Evolutionary conservation across 2,888 invertebrate genomes (phyloP).

Genomic region (Pandemis heparana): DNA sequence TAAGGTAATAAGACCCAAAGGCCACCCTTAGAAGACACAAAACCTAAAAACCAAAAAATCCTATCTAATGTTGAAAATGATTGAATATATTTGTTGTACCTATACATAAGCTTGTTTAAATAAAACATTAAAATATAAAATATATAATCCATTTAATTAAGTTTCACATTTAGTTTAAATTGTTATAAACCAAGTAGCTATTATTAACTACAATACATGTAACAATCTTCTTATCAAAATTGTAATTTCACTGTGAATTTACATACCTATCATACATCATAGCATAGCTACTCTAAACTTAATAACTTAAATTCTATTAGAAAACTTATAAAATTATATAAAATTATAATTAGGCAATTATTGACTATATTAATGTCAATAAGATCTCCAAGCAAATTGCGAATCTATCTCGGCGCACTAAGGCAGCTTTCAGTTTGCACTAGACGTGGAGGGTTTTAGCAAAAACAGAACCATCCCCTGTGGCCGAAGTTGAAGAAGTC

Average conservation of each 20-base stretch:
- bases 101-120: conserved; percentile 1
- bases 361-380: neutral
- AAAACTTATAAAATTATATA: conserved; percentile 27
- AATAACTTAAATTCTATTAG: conserved; percentile 34
- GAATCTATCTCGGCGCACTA: neutral
- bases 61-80: too few relatives aligned
- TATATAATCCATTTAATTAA: conserved; percentile 2
- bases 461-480: conserved; percentile 81
- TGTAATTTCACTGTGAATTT: conserved; percentile 37
- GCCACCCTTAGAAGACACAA: too few relatives aligned
- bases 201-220: conserved; percentile 22
- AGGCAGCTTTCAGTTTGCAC: neutral
- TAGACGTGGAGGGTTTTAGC: conserved; percentile 54
- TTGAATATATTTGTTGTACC: too few relatives aligned
- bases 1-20: too few relatives aligned
- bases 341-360: neutral
- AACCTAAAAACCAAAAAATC: too few relatives aligned
- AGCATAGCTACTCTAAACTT: conserved; percentile 18
- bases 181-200: conserved; percentile 27
- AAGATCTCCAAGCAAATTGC: neutral
- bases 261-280: neutral
- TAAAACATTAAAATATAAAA: conserved; percentile 5
- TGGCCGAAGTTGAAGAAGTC: conserved; percentile 79
- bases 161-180: conserved; percentile 10
- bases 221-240: conserved; percentile 14